Base-by-base conservation (phyloP, 2,797 vertebrate species). In the Halcyon leucocephala region DNA sequence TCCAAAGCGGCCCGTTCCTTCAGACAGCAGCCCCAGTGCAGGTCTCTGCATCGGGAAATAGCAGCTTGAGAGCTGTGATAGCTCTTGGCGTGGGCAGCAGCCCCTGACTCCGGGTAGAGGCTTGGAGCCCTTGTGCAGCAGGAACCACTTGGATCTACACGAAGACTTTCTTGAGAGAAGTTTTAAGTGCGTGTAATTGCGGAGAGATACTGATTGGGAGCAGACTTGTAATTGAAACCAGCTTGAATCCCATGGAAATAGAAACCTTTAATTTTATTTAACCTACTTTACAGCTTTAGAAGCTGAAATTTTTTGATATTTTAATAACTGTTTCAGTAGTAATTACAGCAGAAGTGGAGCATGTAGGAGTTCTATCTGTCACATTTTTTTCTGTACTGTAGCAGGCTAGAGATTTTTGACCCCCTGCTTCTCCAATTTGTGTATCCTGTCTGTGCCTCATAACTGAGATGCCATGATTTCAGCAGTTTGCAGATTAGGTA, bases 231-330 rank as follows among this genome's bases (percentile, higher is more conserved):
- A 71, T 49, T 86, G 55, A 87, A 92, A 42, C 35, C 31, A 7
- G 25, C 20, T 37, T 12, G 55, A 93, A 60, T 97, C 91, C 87
- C 93, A 25, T 77, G 87, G 41, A 82, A 81, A 49, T 46, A 83
- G 39, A 64, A 83, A 16, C 14, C 18, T 87, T 85, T 95, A 91
- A 94, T 93, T 95, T 89, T 7, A 14, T 81, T 64, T 96, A 91
- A 91, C 94, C 91, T 95, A 86, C 28, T 82, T 92, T 3, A 21
- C 2, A 42, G 69, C 37, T 81, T 25, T 35, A 74, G 44, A 17
- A 58, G 5, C 10, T 26, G 54, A 18, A 60, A 21, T 10, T 2
- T 82, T 80, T 73, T 44, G 16, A 1, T 49, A 5, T 61, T 83
- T 88, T 33, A 83, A 42, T 85, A 93, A 48, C 57, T n/a, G 12